phyloP scores from a whole-genome alignment of 2,888 invertebrate species.

The Ophioninae sp. region DNA sequence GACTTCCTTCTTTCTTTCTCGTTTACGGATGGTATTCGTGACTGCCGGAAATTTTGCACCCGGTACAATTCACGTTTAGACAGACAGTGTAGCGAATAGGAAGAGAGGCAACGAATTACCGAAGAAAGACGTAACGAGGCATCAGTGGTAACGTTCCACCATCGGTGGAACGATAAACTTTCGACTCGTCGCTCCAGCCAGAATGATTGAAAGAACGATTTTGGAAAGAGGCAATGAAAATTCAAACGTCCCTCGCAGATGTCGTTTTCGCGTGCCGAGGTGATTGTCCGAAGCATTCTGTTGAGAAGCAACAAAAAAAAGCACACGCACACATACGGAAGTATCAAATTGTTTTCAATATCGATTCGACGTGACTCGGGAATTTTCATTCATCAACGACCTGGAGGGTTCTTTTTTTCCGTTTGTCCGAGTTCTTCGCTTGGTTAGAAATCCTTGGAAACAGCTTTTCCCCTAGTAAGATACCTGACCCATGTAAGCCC shows the following conservation, averaged over 20 bases:
- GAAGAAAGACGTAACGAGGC: constrained; percentile 43
- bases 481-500: too few relatives aligned
- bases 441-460: too few relatives aligned
- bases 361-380: too few relatives aligned
- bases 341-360: too few relatives aligned
- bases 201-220: constrained; percentile 56
- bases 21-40: constrained; percentile 7
- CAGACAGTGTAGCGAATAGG: constrained; percentile 19
- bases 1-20: constrained; percentile 8
- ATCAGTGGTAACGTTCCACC: background rate
- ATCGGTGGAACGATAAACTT: constrained; percentile 35
- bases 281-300: background rate
- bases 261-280: constrained; percentile 37
- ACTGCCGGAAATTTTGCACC: background rate
- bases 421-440: too few relatives aligned
- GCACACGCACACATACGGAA: too few relatives aligned
- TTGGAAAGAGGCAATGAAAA: constrained; percentile 28
- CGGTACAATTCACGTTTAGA: constrained; percentile 15
- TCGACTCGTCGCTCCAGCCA: constrained; percentile 20
- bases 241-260: constrained; percentile 41
- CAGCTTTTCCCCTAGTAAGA: too few relatives aligned
- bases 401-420: too few relatives aligned
- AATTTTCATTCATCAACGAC: too few relatives aligned
- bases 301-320: background rate
- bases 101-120: constrained; percentile 13